Base-by-base conservation (phyloP, 2,113 vertebrate genomes). In the Cyphomyrus discorhynchus region DNA sequence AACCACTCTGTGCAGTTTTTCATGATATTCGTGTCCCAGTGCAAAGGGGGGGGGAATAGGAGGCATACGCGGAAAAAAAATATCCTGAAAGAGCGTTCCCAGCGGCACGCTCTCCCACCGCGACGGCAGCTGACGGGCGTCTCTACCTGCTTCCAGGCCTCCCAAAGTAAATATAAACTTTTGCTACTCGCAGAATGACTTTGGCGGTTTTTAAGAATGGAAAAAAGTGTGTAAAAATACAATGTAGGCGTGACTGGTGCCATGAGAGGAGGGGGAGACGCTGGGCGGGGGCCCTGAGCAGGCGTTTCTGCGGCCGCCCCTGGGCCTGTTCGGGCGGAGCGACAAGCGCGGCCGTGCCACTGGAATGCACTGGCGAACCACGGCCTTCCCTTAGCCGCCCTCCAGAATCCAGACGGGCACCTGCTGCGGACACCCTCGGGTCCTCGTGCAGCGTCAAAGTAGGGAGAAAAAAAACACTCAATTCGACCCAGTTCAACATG, bases 161-260 rank as follows among this genome's bases (percentile, higher is more conserved):
- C 91, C 91, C 90, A 95, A 96, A 95, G 95, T 95, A 95, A 95
- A 95, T 93, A 93, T 93, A 91, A 93, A 94, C 93, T 94, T 93
- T 94, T 92, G 93, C 93, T 93, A 94, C 91, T 89, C 91, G 91
- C 91, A 94, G 93, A 94, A 86, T 90, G 93, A 91, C 90, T 91
- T 88, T 91, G 90, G 85, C 80, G 93, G 92, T 94, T 95, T 70
- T 95, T 94, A 86, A 94, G 94, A 95, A 94, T 92, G 94, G 93
- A 91, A 92, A 92, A 90, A 35, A 49, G 45, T n/a, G 84, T 90
- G 94, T 95, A 96, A 96, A 95, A 95, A 95, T 95, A 96, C 89
- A 93, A 93, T 94, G 91, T 92, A 27, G n/a, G 92, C 91, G 89
- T 92, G 93, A 91, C 92, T 46, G 5, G 27, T 27, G 45, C 39